Evolutionary conservation across 2,113 vertebrate species (phyloP).

Genomic region (Gambusia holbrooki): DNA sequence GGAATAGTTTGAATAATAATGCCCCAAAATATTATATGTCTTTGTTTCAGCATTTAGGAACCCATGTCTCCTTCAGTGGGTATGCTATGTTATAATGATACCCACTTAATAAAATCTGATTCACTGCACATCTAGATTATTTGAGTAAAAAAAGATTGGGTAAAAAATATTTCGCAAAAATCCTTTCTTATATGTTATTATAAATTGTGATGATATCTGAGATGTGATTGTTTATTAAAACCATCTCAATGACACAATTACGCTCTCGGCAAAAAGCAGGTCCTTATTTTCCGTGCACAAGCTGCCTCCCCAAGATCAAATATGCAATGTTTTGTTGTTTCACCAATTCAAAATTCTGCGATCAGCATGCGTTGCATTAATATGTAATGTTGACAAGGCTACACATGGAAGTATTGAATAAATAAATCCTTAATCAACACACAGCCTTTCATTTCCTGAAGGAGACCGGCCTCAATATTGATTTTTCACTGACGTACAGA

Average conservation of each 20-base stretch:
- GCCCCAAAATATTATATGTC: conserved; percentile 7
- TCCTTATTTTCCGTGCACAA: neutral
- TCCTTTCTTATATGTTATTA: neutral
- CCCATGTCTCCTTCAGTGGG: neutral
- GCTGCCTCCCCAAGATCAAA: neutral
- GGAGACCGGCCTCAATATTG: conserved; percentile 33
- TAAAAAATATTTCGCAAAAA: neutral
- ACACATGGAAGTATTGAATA: conserved; percentile 4
- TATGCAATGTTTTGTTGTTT: neutral
- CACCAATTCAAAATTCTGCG: neutral
- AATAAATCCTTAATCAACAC: conserved; percentile 14
- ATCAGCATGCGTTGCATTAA: neutral
- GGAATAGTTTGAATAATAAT: conserved; percentile 19
- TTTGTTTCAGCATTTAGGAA: neutral
- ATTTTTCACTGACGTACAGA: conserved; percentile 42
- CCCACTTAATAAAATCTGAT: neutral
- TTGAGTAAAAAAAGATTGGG: neutral
- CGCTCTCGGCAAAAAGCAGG: neutral
- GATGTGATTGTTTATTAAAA: neutral
- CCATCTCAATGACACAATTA: neutral
- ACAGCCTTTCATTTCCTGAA: conserved; percentile 15
- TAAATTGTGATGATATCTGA: neutral
- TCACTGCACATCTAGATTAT: neutral
- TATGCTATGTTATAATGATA: neutral
- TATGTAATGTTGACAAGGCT: conserved; percentile 2